Conservation (phyloP, 1,140 invertebrate species). For the Solenopsis invicta region DNA sequence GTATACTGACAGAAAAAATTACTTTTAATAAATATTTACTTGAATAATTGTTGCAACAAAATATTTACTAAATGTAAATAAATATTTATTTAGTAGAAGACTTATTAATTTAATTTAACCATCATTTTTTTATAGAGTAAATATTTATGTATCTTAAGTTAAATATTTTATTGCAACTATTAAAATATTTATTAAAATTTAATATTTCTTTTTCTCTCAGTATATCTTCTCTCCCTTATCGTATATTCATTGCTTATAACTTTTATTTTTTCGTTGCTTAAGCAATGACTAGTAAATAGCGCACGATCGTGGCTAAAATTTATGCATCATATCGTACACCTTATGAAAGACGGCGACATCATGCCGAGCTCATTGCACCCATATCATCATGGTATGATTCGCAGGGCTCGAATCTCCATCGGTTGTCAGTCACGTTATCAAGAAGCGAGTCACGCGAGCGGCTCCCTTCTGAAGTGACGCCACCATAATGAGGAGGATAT, state of each 20-base stretch:
- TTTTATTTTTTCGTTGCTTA: neutral
- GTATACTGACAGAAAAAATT: no score
- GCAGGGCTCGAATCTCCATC: slow-evolving; percentile 40
- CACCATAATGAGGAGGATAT: slow-evolving; percentile 56
- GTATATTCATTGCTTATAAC: neutral
- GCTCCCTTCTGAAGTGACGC: slow-evolving; percentile 53
- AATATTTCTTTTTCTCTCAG: no score
- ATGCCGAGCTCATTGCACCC: slow-evolving; percentile 48
- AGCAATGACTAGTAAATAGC: neutral
- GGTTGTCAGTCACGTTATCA: slow-evolving; percentile 62
- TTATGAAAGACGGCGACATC: slow-evolving; percentile 27
- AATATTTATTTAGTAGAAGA: no score
- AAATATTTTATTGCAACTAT: no score
- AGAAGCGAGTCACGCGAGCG: slow-evolving; percentile 57
- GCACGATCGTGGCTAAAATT: neutral
- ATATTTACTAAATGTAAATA: no score
- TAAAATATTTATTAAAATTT: no score
- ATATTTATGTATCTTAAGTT: no score
- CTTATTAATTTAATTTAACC: no score
- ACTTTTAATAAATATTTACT: no score
- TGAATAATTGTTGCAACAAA: no score
- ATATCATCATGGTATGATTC: slow-evolving; percentile 43
- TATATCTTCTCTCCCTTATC: neutral
- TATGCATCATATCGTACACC: neutral
- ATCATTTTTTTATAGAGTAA: no score